Evolutionary conservation across 2,888 invertebrate species (phyloP).

Genomic region (Apamea epomidion): DNA sequence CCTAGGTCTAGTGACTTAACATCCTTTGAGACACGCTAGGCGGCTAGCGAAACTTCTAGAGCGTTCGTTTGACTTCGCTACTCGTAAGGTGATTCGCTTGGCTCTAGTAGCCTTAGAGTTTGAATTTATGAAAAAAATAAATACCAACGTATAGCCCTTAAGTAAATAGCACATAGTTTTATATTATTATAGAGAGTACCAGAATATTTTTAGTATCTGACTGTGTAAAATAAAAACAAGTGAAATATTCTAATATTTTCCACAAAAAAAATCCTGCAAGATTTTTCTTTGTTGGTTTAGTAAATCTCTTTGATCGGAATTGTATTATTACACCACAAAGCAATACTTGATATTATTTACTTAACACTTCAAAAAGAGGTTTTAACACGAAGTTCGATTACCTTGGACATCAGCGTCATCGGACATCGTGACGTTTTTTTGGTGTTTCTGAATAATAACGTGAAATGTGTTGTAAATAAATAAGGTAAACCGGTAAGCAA

Average conservation of each 20-base stretch:
- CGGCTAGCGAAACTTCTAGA: no score
- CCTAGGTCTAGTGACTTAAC: no score
- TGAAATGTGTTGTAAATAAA: conserved; percentile 39
- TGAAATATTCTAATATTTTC: neutral
- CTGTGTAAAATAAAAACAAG: neutral
- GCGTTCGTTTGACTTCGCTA: no score
- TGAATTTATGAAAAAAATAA: neutral
- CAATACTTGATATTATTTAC: conserved; percentile 44
- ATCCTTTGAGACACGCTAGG: no score
- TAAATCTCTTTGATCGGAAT: conserved; percentile 41
- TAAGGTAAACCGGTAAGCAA: conserved; percentile 34
- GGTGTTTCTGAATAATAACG: conserved; percentile 25
- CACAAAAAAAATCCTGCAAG: neutral
- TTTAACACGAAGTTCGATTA: conserved; percentile 38
- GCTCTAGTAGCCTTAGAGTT: neutral
- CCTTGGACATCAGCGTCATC: conserved; percentile 41
- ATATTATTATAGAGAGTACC: neutral
- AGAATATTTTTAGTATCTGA: no score
- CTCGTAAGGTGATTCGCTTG: no score
- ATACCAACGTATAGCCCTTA: neutral
- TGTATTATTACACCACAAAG: conserved; percentile 26
- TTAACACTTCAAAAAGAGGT: conserved; percentile 35
- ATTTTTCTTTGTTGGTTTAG: conserved; percentile 35
- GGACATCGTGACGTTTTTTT: conserved; percentile 35
- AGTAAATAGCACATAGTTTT: neutral